A percentile compares a stretch with the other conserved stretches of the same genome.
Evolutionary conservation across 1,140 invertebrate species (phyloP).

Genomic region (Drosophila bocki): DNA sequence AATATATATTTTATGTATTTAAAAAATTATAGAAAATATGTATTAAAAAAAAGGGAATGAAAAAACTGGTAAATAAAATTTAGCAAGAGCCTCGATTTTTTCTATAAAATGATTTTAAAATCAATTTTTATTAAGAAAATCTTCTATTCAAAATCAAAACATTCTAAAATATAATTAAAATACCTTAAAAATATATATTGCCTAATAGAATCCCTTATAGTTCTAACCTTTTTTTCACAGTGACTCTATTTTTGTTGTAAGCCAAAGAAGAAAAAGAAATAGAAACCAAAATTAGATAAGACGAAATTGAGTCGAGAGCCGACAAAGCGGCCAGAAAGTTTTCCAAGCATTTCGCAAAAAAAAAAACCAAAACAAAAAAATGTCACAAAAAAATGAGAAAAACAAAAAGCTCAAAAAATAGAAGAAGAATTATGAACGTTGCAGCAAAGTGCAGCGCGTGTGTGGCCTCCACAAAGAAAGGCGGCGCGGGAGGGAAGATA

Average conservation of each 20-base stretch:
- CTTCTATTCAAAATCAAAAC: no score
- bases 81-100: no score
- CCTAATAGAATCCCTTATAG: no score
- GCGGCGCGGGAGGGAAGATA: not conserved
- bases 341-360: conserved; percentile 58
- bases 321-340: conserved; percentile 71
- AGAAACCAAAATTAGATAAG: conserved; percentile 77
- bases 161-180: not conserved
- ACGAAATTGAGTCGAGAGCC: conserved; percentile 76
- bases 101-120: no score
- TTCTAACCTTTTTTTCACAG: not conserved
- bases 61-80: no score
- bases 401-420: conserved; percentile 16
- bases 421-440: conserved; percentile 57
- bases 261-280: conserved; percentile 46
- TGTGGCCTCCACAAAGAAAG: conserved; percentile 44
- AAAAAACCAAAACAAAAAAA: conserved; percentile 19
- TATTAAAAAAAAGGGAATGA: no score
- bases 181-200: not conserved
- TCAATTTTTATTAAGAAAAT: no score
- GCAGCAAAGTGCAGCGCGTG: conserved; percentile 73
- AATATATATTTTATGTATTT: no score
- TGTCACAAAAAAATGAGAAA: conserved; percentile 42
- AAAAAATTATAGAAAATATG: no score
- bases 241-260: conserved; percentile 24